Conservation (phyloP, 2,113 vertebrate genomes). For the Phoxinus phoxinus region DNA sequence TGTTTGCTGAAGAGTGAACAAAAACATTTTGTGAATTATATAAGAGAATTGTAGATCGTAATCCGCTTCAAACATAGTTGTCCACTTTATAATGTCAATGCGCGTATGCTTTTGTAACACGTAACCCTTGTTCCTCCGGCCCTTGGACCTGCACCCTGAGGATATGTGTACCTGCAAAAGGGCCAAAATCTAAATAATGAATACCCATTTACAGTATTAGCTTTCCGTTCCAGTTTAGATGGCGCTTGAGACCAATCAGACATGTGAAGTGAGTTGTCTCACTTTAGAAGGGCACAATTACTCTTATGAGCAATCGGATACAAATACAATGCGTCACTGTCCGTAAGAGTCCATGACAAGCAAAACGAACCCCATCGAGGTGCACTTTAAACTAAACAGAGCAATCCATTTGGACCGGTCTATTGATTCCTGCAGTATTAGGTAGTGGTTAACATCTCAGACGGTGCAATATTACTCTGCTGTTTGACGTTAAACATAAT, state of each 20-base stretch:
- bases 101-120: not conserved
- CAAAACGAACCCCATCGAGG: conserved; percentile 8
- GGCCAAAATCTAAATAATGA: conserved; percentile 62
- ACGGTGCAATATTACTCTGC: conserved; percentile 31
- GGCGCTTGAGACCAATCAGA: conserved; percentile 44
- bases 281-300: conserved; percentile 12
- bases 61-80: not conserved
- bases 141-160: not conserved
- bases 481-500: conserved; percentile 43
- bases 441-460: conserved; percentile 36
- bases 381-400: conserved; percentile 36
- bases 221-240: conserved; percentile 62
- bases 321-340: not conserved
- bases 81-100: not conserved
- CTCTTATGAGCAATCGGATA: not conserved
- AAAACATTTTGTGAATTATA: not conserved
- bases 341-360: not conserved
- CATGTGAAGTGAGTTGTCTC: conserved; percentile 10
- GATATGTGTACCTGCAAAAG: conserved; percentile 56
- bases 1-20: not conserved
- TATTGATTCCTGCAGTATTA: conserved; percentile 48
- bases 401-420: conserved; percentile 17
- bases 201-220: conserved; percentile 63
- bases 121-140: not conserved
- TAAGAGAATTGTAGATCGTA: not conserved